Conservation (phyloP, 2,797 vertebrate genomes). For the Girardinus metallicus region DNA sequence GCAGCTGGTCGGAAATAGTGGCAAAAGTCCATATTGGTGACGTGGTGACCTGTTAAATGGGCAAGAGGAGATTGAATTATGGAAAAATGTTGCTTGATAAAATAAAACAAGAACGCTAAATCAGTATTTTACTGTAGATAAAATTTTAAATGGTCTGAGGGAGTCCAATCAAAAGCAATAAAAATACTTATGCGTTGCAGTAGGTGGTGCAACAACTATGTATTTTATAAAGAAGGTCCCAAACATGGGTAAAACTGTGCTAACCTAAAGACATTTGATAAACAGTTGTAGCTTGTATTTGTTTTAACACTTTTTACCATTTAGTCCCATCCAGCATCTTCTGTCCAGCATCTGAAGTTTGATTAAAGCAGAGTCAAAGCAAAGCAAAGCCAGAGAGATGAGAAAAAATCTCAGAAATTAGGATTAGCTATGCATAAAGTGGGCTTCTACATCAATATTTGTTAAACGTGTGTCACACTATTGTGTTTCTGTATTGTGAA, state of each 20-base stretch:
- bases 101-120: not conserved
- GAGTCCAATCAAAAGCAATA: not conserved
- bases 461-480: not conserved
- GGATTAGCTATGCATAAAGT: not conserved
- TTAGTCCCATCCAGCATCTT: not conserved
- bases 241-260: not conserved
- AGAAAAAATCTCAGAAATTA: not conserved
- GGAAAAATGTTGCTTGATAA: conserved; percentile 9
- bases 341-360: not conserved
- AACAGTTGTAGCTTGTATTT: not conserved
- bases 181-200: not conserved
- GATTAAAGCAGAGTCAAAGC: not conserved
- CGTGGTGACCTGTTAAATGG: conserved; percentile 9
- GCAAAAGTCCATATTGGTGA: conserved; percentile 27
- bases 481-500: not conserved
- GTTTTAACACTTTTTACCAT: not conserved
- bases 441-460: not conserved
- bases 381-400: not conserved
- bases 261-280: not conserved
- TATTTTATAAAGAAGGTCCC: not conserved
- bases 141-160: not conserved
- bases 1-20: conserved; percentile 47
- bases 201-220: not conserved
- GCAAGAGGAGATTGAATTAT: conserved; percentile 1
- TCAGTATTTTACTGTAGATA: not conserved